Evolutionary conservation across 2,797 vertebrate species (phyloP).

Genomic region (Acipenser transmontanus): DNA sequence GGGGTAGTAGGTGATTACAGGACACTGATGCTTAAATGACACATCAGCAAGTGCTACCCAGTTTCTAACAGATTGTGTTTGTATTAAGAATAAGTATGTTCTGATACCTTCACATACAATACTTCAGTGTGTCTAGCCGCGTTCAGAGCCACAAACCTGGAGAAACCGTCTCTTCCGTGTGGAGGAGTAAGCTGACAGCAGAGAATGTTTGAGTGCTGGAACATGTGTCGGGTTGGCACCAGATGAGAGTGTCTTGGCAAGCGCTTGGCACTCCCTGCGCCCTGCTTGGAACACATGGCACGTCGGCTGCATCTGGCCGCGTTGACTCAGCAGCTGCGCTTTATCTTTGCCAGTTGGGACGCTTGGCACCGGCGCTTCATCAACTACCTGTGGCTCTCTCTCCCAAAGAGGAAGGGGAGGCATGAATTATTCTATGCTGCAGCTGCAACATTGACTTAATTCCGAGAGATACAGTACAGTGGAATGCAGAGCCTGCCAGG

Average conservation of each 20-base stretch:
- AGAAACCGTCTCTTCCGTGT: slow-evolving; percentile 49
- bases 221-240: slow-evolving; percentile 74
- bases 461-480: slow-evolving; percentile 59
- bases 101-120: no score
- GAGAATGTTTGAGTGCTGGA: slow-evolving; percentile 64
- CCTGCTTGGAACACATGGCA: slow-evolving; percentile 79
- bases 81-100: no score
- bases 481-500: slow-evolving; percentile 16
- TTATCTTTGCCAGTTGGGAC: slow-evolving; percentile 76
- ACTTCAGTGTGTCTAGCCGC: no score
- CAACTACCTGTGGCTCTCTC: slow-evolving; percentile 81
- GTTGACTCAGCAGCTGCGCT: slow-evolving; percentile 75
- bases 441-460: slow-evolving; percentile 69
- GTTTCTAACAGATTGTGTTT: no score
- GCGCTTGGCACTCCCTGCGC: slow-evolving; percentile 55
- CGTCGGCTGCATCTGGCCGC: slow-evolving; percentile 73
- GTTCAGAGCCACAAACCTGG: slow-evolving; percentile 10
- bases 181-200: slow-evolving; percentile 51
- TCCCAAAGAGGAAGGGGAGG: slow-evolving; percentile 47
- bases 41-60: no score
- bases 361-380: slow-evolving; percentile 77
- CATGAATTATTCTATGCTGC: slow-evolving; percentile 68
- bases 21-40: no score
- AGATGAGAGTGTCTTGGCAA: slow-evolving; percentile 74
- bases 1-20: no score